phyloP scores from a whole-genome alignment of 1,140 invertebrate species.

The Caenorhabditis tropicalis region DNA sequence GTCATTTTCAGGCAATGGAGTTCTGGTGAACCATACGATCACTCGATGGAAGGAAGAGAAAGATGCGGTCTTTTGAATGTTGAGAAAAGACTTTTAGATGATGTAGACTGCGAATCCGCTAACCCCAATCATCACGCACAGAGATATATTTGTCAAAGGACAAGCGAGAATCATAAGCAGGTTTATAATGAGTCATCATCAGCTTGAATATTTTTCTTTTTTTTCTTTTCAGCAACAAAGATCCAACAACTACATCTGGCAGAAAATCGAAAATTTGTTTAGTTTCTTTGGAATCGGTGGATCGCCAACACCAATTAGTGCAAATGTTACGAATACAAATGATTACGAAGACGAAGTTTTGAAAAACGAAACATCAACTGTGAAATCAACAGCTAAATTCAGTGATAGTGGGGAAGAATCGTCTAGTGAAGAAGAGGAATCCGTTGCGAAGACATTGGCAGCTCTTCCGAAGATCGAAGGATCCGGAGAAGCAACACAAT shows the following conservation, averaged over 20 bases:
- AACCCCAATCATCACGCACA: conserved; percentile 12
- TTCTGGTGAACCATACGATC: conserved; percentile 37
- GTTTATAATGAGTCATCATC: neutral
- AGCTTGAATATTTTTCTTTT: neutral
- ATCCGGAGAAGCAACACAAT: neutral
- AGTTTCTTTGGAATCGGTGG: conserved; percentile 26
- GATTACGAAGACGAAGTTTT: conserved; percentile 31
- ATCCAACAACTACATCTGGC: conserved; percentile 35
- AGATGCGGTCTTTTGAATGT: conserved; percentile 32
- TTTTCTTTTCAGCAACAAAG: conserved; percentile 9
- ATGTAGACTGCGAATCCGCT: conserved; percentile 7
- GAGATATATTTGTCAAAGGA: conserved; percentile 30
- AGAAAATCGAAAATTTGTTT: conserved; percentile 32
- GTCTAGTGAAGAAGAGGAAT: conserved; percentile 26
- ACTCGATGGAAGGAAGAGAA: conserved; percentile 14
- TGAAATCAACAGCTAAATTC: neutral
- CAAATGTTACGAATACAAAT: neutral
- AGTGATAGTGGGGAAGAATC: conserved; percentile 23
- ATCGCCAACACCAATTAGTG: neutral
- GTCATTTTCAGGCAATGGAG: conserved; percentile 3
- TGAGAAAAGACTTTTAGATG: conserved; percentile 31
- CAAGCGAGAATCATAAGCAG: conserved; percentile 28
- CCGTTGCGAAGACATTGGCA: conserved; percentile 2
- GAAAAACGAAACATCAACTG: conserved; percentile 10
- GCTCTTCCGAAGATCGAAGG: conserved; percentile 18